These are phyloP conservation scores for Danio tinwini DNA, from an alignment of 2,797 vertebrate genomes.

Conservation along the genomic window DNA sequence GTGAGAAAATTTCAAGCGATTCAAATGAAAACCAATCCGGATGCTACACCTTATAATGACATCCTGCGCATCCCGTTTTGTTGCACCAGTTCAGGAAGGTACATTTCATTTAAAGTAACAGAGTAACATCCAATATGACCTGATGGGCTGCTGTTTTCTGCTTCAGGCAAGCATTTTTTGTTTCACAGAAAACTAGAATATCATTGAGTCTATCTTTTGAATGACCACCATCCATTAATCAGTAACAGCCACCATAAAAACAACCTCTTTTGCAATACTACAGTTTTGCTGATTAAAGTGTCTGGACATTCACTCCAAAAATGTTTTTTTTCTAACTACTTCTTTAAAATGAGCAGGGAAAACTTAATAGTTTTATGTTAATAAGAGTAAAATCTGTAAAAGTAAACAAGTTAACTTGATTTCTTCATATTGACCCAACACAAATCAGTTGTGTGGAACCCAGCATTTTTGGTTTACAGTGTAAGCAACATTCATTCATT, in stretches of 20 bases:
- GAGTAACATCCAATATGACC: background rate
- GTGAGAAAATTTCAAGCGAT: too few relatives aligned
- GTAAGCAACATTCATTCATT: too few relatives aligned
- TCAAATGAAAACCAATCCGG: background rate
- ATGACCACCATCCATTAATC: background rate
- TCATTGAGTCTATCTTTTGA: background rate
- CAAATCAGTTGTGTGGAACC: too few relatives aligned
- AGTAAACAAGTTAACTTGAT: too few relatives aligned
- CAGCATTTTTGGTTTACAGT: too few relatives aligned
- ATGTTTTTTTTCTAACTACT: too few relatives aligned
- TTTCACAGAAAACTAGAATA: background rate
- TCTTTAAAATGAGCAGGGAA: too few relatives aligned
- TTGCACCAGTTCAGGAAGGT: background rate
- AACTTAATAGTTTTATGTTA: too few relatives aligned
- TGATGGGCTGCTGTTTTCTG: background rate
- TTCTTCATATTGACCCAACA: too few relatives aligned
- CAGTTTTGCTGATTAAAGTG: too few relatives aligned
- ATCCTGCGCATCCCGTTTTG: background rate
- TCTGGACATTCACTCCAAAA: too few relatives aligned
- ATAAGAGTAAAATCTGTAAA: too few relatives aligned
- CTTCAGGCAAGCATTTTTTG: background rate
- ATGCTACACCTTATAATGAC: background rate
- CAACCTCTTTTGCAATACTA: background rate
- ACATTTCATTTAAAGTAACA: background rate
- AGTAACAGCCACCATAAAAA: background rate